A percentile compares a stretch with the other conserved stretches of the same genome.
Conservation (phyloP, 2,888 invertebrate genomes). For the Drosophila fungiperda region DNA sequence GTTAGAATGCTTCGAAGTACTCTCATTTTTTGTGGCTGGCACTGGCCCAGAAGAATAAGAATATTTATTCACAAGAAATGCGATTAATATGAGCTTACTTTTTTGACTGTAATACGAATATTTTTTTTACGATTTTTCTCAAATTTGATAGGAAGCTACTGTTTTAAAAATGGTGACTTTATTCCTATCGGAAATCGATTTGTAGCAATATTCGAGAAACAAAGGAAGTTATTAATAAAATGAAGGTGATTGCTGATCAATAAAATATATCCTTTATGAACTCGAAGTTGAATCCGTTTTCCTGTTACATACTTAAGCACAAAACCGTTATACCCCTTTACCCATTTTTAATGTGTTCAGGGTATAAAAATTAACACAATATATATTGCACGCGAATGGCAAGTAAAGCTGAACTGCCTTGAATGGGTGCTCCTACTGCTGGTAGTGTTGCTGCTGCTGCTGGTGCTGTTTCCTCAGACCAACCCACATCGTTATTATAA, state of each 20-base stretch:
- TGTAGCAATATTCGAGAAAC: background rate
- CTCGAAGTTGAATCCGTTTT: background rate
- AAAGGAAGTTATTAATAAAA: constrained; percentile 20
- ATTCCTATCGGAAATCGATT: background rate
- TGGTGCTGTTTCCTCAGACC: constrained; percentile 53
- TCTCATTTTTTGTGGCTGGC: background rate
- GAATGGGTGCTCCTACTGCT: constrained; percentile 2
- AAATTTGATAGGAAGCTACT: background rate
- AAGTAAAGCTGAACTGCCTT: constrained; percentile 19
- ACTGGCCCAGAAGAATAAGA: background rate
- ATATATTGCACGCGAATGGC: constrained; percentile 57
- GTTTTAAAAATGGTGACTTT: background rate
- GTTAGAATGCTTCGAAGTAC: background rate
- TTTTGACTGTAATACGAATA: background rate
- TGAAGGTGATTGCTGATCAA: constrained; percentile 15
- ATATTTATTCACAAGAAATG: background rate
- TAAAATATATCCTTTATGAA: background rate
- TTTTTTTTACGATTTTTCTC: background rate
- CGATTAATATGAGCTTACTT: background rate
- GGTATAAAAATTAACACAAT: constrained; percentile 67
- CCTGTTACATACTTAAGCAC: background rate
- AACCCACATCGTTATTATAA: constrained; percentile 77
- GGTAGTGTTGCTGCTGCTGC: constrained; percentile 24
- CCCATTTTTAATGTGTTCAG: background rate
- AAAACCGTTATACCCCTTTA: background rate